Evolutionary conservation across 2,113 vertebrate genomes (phyloP).

Genomic region (Isurus oxyrinchus): DNA sequence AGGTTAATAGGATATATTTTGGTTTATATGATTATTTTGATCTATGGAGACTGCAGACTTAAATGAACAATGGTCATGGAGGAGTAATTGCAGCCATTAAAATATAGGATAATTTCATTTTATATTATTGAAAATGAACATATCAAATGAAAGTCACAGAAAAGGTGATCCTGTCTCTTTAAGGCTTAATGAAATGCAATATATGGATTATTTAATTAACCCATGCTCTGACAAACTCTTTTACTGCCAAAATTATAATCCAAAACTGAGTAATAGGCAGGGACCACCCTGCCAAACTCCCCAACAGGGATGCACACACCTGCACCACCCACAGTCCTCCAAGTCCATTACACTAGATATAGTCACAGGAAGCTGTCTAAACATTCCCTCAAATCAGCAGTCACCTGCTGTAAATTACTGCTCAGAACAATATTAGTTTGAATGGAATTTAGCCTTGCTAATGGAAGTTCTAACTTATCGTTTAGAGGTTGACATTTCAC

Average conservation of each 20-base stretch:
- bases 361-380: constrained; percentile 13
- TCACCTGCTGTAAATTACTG: not conserved
- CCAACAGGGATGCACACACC: not conserved
- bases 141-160: not conserved
- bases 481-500: not conserved
- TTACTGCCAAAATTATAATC: constrained; percentile 19
- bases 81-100: not conserved
- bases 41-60: not conserved
- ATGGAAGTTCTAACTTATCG: constrained; percentile 4
- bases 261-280: not conserved
- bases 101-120: not conserved
- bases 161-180: not conserved
- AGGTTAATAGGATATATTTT: not conserved
- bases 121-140: not conserved
- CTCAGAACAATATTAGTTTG: constrained; percentile 15
- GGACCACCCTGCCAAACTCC: not conserved
- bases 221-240: not conserved
- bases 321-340: not conserved
- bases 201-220: constrained; percentile 27
- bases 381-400: constrained; percentile 10
- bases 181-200: not conserved
- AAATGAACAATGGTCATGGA: not conserved
- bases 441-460: constrained; percentile 11
- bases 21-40: not conserved
- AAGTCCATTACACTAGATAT: not conserved